These are phyloP conservation scores for Rhyacophila evoluta DNA, from an alignment of 2,888 invertebrate genomes.

Conservation along the genomic window DNA sequence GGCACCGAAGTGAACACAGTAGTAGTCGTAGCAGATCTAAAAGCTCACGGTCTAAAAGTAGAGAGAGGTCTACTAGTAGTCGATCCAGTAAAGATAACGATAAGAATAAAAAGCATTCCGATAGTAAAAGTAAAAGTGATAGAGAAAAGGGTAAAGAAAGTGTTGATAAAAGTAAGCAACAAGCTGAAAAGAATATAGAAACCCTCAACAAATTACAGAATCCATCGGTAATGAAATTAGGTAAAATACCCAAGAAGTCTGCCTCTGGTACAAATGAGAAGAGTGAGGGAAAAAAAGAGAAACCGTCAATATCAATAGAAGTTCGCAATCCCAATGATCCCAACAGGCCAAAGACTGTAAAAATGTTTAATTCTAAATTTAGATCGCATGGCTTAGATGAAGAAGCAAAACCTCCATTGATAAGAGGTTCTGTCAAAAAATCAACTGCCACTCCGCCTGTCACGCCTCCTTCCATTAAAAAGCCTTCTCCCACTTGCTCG, in stretches of 20 bases:
- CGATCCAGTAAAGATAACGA: slow-evolving; percentile 59
- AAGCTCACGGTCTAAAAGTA: slow-evolving; percentile 53
- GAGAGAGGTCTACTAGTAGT: slow-evolving; percentile 57
- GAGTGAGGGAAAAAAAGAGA: slow-evolving; percentile 70
- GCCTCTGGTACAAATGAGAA: slow-evolving; percentile 60
- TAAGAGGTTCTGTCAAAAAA: slow-evolving; percentile 76
- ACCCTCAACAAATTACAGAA: slow-evolving; percentile 76
- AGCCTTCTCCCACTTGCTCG: slow-evolving; percentile 66
- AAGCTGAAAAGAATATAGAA: slow-evolving; percentile 69
- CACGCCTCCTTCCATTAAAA: slow-evolving; percentile 62
- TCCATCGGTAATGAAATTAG: slow-evolving; percentile 79
- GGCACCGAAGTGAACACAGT: slow-evolving; percentile 24
- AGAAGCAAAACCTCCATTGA: slow-evolving; percentile 87
- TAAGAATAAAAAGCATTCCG: slow-evolving; percentile 64
- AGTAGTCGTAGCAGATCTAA: slow-evolving; percentile 54
- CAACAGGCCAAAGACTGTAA: slow-evolving; percentile 88
- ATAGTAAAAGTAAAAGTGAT: slow-evolving; percentile 61
- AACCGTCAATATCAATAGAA: slow-evolving; percentile 86
- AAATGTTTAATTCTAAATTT: slow-evolving; percentile 91
- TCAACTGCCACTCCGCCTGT: slow-evolving; percentile 65
- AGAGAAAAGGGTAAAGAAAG: slow-evolving; percentile 60
- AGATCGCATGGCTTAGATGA: slow-evolving; percentile 92
- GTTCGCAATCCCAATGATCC: slow-evolving; percentile 78
- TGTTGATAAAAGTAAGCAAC: slow-evolving; percentile 60
- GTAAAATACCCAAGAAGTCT: slow-evolving; percentile 82